These are phyloP conservation scores for Anomalospiza imberbis DNA, from an alignment of 2,797 vertebrate species.

Conservation along the genomic window DNA sequence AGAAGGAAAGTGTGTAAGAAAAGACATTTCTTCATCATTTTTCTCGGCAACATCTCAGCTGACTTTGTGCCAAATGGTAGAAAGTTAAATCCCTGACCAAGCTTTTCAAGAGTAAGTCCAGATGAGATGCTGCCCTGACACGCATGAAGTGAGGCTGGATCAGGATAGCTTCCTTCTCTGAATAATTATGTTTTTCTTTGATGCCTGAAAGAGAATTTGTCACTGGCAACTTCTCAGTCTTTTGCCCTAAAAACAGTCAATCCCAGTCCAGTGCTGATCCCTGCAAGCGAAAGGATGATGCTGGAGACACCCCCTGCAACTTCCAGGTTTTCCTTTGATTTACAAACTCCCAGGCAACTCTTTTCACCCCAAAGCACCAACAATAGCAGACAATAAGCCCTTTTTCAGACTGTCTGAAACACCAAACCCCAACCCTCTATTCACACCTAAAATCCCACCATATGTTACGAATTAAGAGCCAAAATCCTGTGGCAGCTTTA, in stretches of 20 bases:
- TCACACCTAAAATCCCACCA: neutral
- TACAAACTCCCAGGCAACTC: neutral
- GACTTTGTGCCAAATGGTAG: neutral
- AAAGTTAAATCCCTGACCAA: slow-evolving; percentile 33
- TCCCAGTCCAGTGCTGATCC: neutral
- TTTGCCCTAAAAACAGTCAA: neutral
- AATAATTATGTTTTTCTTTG: neutral
- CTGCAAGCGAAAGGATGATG: neutral
- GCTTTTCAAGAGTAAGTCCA: neutral
- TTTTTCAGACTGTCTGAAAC: neutral
- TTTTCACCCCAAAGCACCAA: neutral
- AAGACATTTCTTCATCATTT: neutral
- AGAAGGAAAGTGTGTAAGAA: neutral
- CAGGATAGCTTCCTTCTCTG: neutral
- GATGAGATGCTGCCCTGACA: neutral
- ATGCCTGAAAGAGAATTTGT: neutral
- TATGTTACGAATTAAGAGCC: neutral
- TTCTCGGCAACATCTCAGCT: neutral
- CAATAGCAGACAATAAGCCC: neutral
- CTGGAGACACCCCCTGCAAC: neutral
- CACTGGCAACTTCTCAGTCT: neutral
- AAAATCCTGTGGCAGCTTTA: neutral
- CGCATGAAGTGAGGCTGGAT: neutral
- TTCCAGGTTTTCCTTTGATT: neutral
- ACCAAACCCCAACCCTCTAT: neutral